Evolutionary conservation across 2,797 vertebrate genomes (phyloP).

Genomic region (Potorous gilbertii): DNA sequence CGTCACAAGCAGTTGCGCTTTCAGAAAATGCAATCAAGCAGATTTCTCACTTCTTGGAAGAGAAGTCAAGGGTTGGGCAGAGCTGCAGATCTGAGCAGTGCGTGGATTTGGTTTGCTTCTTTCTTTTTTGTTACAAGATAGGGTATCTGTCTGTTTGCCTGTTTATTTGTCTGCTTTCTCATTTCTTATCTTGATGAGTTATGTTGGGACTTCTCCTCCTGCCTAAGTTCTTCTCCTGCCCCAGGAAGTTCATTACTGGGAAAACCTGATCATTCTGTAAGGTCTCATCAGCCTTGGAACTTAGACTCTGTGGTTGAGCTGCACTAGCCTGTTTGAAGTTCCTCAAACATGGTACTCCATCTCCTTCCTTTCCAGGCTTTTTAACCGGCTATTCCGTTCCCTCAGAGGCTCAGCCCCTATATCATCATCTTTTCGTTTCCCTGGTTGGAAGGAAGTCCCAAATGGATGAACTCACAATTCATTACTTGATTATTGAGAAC

Average conservation of each 20-base stretch:
- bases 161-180: not conserved
- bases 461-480: no score
- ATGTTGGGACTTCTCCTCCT: not conserved
- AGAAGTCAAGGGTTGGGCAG: not conserved
- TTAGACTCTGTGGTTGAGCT: not conserved
- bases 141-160: not conserved
- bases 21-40: not conserved
- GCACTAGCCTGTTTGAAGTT: not conserved
- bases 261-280: not conserved
- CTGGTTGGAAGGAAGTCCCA: no score
- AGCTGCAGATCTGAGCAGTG: not conserved
- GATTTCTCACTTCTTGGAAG: not conserved
- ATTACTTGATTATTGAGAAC: no score
- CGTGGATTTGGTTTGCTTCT: not conserved
- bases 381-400: not conserved
- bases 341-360: not conserved
- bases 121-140: not conserved
- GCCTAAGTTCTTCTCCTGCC: not conserved
- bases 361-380: not conserved
- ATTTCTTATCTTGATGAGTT: not conserved
- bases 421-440: not conserved
- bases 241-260: not conserved
- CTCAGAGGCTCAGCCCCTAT: not conserved
- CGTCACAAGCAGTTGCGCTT: not conserved
- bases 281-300: not conserved